A percentile compares a stretch with the other conserved stretches of the same genome.
These are phyloP conservation scores for Phaonia tiefii DNA, from an alignment of 2,888 invertebrate genomes.

Conservation along the genomic window DNA sequence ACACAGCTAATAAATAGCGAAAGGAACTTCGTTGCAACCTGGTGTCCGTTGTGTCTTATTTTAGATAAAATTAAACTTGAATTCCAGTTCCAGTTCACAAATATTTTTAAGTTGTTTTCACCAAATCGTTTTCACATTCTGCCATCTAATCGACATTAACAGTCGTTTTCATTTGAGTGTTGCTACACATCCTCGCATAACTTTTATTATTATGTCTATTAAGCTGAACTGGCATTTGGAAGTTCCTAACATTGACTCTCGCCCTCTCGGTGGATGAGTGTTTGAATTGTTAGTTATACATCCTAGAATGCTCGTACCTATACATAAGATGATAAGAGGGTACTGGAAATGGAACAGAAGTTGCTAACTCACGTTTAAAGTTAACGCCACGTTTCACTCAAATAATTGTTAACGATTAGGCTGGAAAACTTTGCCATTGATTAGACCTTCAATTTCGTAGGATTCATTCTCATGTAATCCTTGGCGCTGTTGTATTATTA, in stretches of 20 bases:
- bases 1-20: no score
- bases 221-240: conserved; percentile 62
- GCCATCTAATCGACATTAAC: no score
- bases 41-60: no score
- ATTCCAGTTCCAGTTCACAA: no score
- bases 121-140: no score
- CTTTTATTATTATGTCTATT: conserved; percentile 60
- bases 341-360: conserved; percentile 47
- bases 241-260: conserved; percentile 50
- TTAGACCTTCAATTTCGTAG: conserved; percentile 75
- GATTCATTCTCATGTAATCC: conserved; percentile 6
- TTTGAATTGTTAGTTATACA: conserved; percentile 1
- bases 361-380: conserved; percentile 75
- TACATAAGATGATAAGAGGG: conserved; percentile 21
- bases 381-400: conserved; percentile 79
- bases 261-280: conserved; percentile 26
- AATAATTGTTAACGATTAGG: conserved; percentile 79
- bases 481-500: not conserved
- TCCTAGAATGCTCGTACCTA: conserved; percentile 30
- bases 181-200: conserved; percentile 28
- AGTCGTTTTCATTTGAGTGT: conserved; percentile 5
- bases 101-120: no score
- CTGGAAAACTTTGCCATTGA: conserved; percentile 79
- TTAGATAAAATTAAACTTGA: no score
- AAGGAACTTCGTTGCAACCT: no score